These are phyloP conservation scores for Procavia capensis DNA, from an alignment of 2,113 vertebrate species.

Conservation along the genomic window DNA sequence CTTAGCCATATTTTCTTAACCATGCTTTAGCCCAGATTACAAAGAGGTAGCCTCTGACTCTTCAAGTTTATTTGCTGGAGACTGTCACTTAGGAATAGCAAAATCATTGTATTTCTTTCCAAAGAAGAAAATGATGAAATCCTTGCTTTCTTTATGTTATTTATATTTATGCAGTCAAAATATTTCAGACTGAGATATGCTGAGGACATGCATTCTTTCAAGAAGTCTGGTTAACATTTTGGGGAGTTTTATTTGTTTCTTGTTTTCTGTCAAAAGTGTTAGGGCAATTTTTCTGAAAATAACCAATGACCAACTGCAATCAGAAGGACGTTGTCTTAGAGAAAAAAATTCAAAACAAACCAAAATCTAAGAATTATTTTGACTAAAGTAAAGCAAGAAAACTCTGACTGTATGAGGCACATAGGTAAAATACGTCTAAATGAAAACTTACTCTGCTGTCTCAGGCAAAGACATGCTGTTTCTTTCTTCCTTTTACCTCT, in stretches of 20 bases:
- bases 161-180: constrained; percentile 33
- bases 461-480: not conserved
- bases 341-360: not conserved
- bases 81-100: constrained; percentile 57
- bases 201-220: constrained; percentile 2
- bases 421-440: not conserved
- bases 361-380: not conserved
- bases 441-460: not conserved
- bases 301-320: not conserved
- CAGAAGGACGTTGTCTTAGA: not conserved
- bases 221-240: constrained; percentile 34
- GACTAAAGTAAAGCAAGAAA: constrained; percentile 22
- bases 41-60: not conserved
- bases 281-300: constrained; percentile 2
- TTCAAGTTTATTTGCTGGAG: constrained; percentile 49
- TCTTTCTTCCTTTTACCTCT: constrained; percentile 1
- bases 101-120: constrained; percentile 30
- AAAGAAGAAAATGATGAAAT: constrained; percentile 52
- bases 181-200: constrained; percentile 42
- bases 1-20: not conserved
- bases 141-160: constrained; percentile 48
- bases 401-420: not conserved
- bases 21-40: not conserved
- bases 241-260: not conserved
- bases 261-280: constrained; percentile 18